These are phyloP conservation scores for Morinoia aosen DNA, from an alignment of 2,888 invertebrate species.

Conservation along the genomic window DNA sequence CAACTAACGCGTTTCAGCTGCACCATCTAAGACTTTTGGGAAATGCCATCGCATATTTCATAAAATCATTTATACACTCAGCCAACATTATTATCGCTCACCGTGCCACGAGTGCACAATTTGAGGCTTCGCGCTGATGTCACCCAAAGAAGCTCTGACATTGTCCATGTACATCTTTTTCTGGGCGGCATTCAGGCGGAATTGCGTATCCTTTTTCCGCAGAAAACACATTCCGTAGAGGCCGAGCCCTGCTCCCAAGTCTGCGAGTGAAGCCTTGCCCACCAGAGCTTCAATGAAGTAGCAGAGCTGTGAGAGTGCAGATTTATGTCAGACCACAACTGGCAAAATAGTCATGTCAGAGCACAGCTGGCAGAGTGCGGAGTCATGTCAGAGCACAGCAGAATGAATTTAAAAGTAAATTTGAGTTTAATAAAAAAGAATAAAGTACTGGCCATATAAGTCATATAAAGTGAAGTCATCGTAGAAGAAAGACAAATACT, in stretches of 20 bases:
- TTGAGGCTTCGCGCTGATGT: not conserved
- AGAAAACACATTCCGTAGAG: constrained; percentile 55
- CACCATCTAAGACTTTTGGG: not conserved
- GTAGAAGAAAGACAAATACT: not conserved
- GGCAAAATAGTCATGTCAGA: too few relatives aligned
- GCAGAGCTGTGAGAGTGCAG: not conserved
- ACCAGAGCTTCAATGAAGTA: constrained; percentile 28
- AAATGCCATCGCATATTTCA: not conserved
- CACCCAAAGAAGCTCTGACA: not conserved
- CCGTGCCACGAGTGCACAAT: constrained; percentile 49
- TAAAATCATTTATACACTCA: not conserved
- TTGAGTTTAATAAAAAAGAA: not conserved
- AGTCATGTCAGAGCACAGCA: not conserved
- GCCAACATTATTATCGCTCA: not conserved
- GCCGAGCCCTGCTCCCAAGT: constrained; percentile 56
- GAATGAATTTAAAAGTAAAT: not conserved
- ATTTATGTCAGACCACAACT: not conserved
- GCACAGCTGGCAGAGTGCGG: not conserved
- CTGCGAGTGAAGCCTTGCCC: constrained; percentile 31
- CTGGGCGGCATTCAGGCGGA: not conserved
- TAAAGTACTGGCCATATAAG: not conserved
- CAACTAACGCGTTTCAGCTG: not conserved
- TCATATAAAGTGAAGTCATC: not conserved
- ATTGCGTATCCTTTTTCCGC: constrained; percentile 35
- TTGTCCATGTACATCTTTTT: not conserved